Evolutionary conservation across 2,888 invertebrate species (phyloP).

Genomic region (Megaustenia siamemsis): DNA sequence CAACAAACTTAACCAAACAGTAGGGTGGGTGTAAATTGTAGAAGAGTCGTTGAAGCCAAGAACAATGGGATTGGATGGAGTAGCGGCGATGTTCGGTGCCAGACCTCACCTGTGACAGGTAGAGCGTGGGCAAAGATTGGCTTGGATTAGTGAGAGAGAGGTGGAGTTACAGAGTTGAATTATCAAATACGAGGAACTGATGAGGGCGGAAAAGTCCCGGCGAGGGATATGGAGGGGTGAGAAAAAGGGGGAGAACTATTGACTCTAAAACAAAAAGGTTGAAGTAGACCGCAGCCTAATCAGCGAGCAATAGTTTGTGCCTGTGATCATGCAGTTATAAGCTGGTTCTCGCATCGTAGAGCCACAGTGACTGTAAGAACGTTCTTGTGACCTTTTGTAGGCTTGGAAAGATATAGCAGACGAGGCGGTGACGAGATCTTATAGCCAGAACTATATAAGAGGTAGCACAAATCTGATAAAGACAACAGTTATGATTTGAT

Average conservation of each 20-base stretch:
- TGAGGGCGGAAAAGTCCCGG: neutral
- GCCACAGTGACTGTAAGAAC: neutral
- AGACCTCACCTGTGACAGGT: conserved; percentile 14
- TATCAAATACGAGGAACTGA: neutral
- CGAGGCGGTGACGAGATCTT: neutral
- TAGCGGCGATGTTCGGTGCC: conserved; percentile 4
- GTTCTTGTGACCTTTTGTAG: neutral
- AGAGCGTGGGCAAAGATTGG: neutral
- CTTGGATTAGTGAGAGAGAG: neutral
- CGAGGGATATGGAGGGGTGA: neutral
- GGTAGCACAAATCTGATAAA: neutral
- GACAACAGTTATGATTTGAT: neutral
- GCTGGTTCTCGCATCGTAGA: neutral
- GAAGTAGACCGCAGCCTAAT: conserved; percentile 6
- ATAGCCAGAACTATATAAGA: neutral
- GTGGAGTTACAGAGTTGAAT: conserved; percentile 18
- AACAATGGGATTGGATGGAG: neutral
- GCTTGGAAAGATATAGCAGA: neutral
- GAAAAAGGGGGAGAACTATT: neutral
- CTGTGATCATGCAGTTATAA: conserved; percentile 7
- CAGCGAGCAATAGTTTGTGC: neutral
- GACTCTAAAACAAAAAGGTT: conserved; percentile 20
- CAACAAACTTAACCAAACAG: neutral
- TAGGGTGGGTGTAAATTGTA: neutral
- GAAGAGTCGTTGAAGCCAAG: neutral